Evolutionary conservation across 2,797 vertebrate genomes (phyloP), one percentile per base, ranked within the genome.

Genomic region (Trachops cirrhosus): DNA sequence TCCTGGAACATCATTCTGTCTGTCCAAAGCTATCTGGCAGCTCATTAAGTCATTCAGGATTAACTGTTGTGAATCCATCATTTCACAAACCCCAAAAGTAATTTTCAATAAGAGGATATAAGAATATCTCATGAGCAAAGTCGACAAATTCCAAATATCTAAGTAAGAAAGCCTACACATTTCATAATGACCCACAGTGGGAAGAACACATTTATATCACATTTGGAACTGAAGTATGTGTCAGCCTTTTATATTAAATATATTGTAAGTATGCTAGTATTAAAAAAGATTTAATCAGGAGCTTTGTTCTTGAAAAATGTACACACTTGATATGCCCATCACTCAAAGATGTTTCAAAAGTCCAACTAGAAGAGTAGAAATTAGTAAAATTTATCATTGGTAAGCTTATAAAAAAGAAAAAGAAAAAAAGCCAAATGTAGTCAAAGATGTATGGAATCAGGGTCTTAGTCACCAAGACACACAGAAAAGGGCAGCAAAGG

Each of bases 31-130:
- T 82, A 22, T 18, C 10, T 59, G 21, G 54, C 15, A 88, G 32
- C 77, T 90, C 77, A 83, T 84, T 94, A 80, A 93, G 18, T 88
- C 75, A 92, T 12, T 80, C 15, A 48, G 52, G 79, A 95, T 88
- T 80, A 86, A 95, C 32, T 50, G 70, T 8, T 80, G 32, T 79
- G 79, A 91, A 57, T 7, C 62, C 34, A 26, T 75, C 68, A 71
- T 32, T 82, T 54, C 62, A 89, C 3, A 83, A 90, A 71, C 29
- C 26, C 62, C 29, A 84, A 46, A 0, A 37, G 12, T 46, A 96
- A 94, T 70, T 97, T 4, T 95, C 32, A 94, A 48, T 5, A 90
- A 93, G 52, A 77, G 62, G 24, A 46, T 29, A 11, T n/a, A 59
- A 94, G 22, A 86, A 15, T 70, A 73, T 34, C 14, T 19, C 24